Percentiles rank a stretch among this genome's conserved stretches.
Conservation (phyloP, 2,797 vertebrate genomes). For the Pangasius sanitwongsei region DNA sequence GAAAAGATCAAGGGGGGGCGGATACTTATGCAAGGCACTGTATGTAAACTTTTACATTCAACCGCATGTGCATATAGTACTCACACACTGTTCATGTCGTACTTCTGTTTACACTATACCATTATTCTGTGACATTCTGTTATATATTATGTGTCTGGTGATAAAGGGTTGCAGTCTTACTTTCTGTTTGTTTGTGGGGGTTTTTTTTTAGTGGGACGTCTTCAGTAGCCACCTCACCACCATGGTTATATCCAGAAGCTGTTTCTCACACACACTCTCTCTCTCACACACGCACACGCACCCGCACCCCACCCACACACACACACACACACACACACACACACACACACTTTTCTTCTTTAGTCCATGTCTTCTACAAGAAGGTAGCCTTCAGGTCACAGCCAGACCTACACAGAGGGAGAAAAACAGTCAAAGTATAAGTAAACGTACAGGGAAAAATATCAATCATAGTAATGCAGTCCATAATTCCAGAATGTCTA, state of each 20-base stretch:
- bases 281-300: constrained; percentile 8
- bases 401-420: constrained; percentile 26
- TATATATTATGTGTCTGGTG: not conserved
- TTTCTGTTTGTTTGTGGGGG: constrained; percentile 58
- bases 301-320: constrained; percentile 20
- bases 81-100: not conserved
- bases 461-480: constrained; percentile 30
- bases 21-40: not conserved
- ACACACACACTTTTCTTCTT: constrained; percentile 21
- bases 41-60: not conserved
- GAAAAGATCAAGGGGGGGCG: not conserved
- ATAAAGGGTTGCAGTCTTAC: constrained; percentile 61
- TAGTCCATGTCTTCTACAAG: constrained; percentile 51
- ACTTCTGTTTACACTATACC: not conserved
- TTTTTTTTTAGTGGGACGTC: constrained; percentile 66
- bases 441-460: not conserved
- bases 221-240: constrained; percentile 71
- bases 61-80: not conserved
- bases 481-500: constrained; percentile 11
- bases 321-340: constrained; percentile 40
- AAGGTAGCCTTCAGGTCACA: constrained; percentile 28
- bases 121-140: too few species aligned
- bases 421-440: constrained; percentile 23
- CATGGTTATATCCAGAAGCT: constrained; percentile 61
- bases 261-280: constrained; percentile 4